Percentiles rank a stretch among this genome's conserved stretches.
These are phyloP conservation scores for Lacerta agilis DNA, from an alignment of 2,797 vertebrate genomes.

Conservation along the genomic window DNA sequence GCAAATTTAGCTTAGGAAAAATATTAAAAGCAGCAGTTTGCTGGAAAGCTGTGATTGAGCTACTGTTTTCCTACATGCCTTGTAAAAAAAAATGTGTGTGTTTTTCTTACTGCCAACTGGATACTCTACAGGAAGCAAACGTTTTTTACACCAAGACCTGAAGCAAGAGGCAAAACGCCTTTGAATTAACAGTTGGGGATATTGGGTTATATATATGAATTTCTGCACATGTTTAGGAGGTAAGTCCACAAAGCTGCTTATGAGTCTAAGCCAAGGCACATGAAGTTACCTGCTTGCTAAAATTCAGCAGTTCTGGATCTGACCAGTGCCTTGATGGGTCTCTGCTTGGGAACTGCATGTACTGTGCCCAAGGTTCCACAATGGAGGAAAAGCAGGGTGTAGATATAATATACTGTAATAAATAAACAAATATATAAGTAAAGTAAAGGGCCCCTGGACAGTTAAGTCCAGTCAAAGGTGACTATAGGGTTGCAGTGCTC, in stretches of 20 bases:
- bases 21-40: slow-evolving; percentile 29
- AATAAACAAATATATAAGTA: no score
- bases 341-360: no score
- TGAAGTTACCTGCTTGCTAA: no score
- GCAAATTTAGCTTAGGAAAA: not conserved
- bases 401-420: no score
- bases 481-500: no score
- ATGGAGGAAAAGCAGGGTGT: no score
- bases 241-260: not conserved
- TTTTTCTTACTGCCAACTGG: slow-evolving; percentile 8
- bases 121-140: slow-evolving; percentile 22
- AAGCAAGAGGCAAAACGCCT: not conserved
- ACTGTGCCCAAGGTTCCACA: no score
- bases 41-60: not conserved
- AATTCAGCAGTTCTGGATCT: no score
- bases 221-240: not conserved
- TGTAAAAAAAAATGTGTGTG: not conserved
- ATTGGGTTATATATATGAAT: not conserved
- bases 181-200: not conserved
- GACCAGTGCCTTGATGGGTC: no score
- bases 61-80: not conserved
- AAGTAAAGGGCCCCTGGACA: no score
- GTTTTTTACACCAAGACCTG: slow-evolving; percentile 5
- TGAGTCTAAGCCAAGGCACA: not conserved
- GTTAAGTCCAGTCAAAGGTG: no score